phyloP scores from a whole-genome alignment of 2,888 invertebrate species.

The Polymixis flavicincta region DNA sequence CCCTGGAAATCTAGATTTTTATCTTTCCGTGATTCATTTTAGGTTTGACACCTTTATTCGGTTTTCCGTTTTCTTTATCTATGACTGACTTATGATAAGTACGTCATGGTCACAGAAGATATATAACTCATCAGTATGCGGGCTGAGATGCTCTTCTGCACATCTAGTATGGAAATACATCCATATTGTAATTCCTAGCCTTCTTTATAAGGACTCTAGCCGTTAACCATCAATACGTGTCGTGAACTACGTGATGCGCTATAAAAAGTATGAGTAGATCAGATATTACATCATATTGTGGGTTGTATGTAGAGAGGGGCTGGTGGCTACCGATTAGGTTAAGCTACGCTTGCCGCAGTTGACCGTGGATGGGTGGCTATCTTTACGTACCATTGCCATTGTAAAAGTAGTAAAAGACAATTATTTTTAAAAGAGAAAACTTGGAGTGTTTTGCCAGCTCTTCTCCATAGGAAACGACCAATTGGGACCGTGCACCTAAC shows the following conservation, averaged over 20 bases:
- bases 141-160: conserved; percentile 3
- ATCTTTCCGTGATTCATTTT: conserved; percentile 22
- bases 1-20: conserved; percentile 11
- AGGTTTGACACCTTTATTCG: neutral
- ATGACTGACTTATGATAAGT: neutral
- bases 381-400: too few species aligned
- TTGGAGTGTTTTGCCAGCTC: too few species aligned
- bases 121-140: conserved; percentile 39
- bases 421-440: too few species aligned
- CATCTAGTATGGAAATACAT: conserved; percentile 18
- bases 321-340: too few species aligned
- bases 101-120: conserved; percentile 6
- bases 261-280: conserved; percentile 7
- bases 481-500: too few species aligned
- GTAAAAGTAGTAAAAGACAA: too few species aligned
- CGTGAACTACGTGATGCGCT: conserved; percentile 26
- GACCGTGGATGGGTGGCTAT: too few species aligned
- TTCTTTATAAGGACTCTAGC: conserved; percentile 5
- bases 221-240: conserved; percentile 8
- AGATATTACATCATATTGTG: conserved; percentile 6
- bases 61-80: conserved; percentile 3
- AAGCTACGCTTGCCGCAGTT: too few species aligned
- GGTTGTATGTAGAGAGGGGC: too few species aligned
- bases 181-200: neutral
- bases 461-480: too few species aligned